These are phyloP conservation scores for Bos indicus DNA, from an alignment of 2,113 vertebrate species.

Conservation along the genomic window DNA sequence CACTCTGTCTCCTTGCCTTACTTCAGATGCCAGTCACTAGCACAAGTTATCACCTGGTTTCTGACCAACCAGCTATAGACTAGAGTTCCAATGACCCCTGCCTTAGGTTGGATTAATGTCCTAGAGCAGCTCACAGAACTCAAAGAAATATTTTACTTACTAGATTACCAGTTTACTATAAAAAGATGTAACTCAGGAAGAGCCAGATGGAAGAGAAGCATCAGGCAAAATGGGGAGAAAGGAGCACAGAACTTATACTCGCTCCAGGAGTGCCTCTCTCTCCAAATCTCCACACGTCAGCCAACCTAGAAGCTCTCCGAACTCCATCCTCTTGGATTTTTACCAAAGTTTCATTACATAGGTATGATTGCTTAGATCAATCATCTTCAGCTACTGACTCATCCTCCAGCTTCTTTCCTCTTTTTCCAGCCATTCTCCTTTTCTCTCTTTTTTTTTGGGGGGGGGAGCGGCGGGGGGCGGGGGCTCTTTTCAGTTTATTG, in stretches of 20 bases:
- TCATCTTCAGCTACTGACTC: not conserved
- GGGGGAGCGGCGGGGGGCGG: no score
- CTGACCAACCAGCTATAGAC: not conserved
- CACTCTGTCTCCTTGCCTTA: not conserved
- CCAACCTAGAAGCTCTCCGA: not conserved
- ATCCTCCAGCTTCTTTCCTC: not conserved
- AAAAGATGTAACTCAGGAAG: not conserved
- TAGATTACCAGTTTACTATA: not conserved
- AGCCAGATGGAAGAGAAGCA: not conserved
- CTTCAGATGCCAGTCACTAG: not conserved
- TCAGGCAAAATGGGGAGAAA: not conserved
- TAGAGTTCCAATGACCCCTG: not conserved
- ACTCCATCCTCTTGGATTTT: not conserved
- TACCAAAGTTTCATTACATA: not conserved
- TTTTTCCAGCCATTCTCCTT: not conserved
- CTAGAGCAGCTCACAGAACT: not conserved
- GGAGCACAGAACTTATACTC: not conserved
- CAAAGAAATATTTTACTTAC: not conserved
- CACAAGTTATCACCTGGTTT: not conserved
- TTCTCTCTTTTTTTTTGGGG: not conserved
- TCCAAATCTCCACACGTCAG: not conserved
- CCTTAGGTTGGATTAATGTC: not conserved
- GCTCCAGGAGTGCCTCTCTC: not conserved
- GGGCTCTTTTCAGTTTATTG: slow-evolving; percentile 85
- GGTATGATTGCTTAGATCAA: not conserved